Percentiles rank a stretch among this genome's conserved stretches.
Conservation (phyloP, 2,888 invertebrate species). For the Drosophila siamana region DNA sequence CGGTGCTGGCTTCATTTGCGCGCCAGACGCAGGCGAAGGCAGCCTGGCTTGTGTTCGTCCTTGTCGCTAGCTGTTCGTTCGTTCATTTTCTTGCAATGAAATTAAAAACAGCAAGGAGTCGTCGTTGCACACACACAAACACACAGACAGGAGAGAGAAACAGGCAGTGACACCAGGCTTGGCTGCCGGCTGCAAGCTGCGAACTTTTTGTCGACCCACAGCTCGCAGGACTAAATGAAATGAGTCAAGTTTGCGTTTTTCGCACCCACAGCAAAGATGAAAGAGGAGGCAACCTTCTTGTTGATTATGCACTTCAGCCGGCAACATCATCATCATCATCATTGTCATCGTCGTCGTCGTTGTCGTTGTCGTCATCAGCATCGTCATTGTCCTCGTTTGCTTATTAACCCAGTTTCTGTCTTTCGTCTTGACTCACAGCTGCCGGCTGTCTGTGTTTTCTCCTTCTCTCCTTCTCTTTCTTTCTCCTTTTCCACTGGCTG, state of each 20-base stretch:
- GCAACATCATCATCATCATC: conserved; percentile 33
- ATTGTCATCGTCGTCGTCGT: too few relatives aligned
- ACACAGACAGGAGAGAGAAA: conserved; percentile 15
- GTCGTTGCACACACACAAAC: conserved; percentile 59
- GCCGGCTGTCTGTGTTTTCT: conserved; percentile 42
- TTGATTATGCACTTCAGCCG: conserved; percentile 76
- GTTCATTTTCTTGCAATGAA: conserved; percentile 80
- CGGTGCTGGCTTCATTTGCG: conserved; percentile 67
- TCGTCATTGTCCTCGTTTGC: conserved; percentile 61
- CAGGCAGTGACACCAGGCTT: conserved; percentile 51
- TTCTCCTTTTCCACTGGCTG: conserved; percentile 14
- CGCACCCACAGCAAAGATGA: conserved; percentile 59
- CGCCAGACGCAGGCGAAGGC: conserved; percentile 19
- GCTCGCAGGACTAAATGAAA: conserved; percentile 70
- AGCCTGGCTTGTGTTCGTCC: conserved; percentile 36
- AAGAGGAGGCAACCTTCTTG: conserved; percentile 27
- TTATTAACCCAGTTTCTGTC: conserved; percentile 83
- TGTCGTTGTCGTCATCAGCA: not conserved
- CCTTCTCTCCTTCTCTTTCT: conserved; percentile 7
- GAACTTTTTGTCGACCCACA: too few relatives aligned
- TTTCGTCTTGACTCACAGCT: conserved; percentile 53
- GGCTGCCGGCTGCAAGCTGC: conserved; percentile 37
- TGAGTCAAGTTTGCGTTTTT: conserved; percentile 74
- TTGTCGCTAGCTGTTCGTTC: conserved; percentile 49
- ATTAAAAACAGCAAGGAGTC: conserved; percentile 83